Percentiles rank a stretch among this genome's conserved stretches.
These are phyloP conservation scores for Grapholita molesta DNA, from an alignment of 1,140 invertebrate species.

Conservation along the genomic window DNA sequence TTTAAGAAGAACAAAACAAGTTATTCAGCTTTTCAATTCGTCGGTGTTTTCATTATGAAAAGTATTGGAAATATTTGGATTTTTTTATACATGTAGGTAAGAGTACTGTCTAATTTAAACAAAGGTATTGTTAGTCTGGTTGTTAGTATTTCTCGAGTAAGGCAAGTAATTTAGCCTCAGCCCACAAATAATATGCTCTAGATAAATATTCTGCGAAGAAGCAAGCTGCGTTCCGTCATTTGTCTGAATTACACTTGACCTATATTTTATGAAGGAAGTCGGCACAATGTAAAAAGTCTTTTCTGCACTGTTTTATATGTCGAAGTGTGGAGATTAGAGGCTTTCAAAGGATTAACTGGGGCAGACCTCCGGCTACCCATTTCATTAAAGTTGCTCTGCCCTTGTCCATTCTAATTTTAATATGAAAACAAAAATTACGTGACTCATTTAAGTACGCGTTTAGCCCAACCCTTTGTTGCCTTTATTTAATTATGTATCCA, in stretches of 20 bases:
- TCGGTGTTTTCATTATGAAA: no score
- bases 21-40: no score
- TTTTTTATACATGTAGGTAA: no score
- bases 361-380: conserved; percentile 35
- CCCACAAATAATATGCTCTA: conserved; percentile 5
- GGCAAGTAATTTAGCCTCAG: not conserved
- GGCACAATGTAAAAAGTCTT: conserved; percentile 24
- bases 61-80: no score
- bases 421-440: conserved; percentile 39
- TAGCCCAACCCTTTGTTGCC: no score
- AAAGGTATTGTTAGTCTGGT: no score
- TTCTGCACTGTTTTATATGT: conserved; percentile 19
- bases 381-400: conserved; percentile 48
- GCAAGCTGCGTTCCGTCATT: conserved; percentile 25
- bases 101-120: no score
- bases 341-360: conserved; percentile 49
- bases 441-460: conserved; percentile 29
- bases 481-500: conserved; percentile 17
- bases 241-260: conserved; percentile 21
- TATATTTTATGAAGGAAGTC: conserved; percentile 18
- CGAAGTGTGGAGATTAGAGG: conserved; percentile 39
- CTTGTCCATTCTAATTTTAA: conserved; percentile 33
- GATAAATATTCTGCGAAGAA: conserved; percentile 11
- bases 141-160: not conserved
- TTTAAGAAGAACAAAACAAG: no score